Percentiles rank a stretch among this genome's conserved stretches.
phyloP scores from a whole-genome alignment of 2,113 vertebrate species.

The Melanerpes formicivorus region DNA sequence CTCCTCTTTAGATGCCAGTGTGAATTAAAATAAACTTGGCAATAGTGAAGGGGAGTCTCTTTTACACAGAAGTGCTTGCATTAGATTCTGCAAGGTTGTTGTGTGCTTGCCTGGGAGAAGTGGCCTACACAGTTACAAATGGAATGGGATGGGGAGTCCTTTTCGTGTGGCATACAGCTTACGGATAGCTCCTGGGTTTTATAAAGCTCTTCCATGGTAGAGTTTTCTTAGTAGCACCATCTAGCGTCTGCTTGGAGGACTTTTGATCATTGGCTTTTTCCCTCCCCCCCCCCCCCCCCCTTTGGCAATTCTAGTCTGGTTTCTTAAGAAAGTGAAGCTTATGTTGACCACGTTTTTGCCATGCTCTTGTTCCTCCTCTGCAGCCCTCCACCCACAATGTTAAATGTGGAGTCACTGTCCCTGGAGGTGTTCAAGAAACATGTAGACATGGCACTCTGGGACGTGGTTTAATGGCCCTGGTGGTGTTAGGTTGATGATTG shows the following conservation, averaged over 20 bases:
- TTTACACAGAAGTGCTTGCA: background rate
- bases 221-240: constrained; percentile 23
- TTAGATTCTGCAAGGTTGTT: background rate
- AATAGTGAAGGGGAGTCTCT: background rate
- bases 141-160: background rate
- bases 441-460: no score
- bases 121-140: background rate
- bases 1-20: background rate
- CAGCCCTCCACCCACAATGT: background rate
- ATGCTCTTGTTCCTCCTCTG: background rate
- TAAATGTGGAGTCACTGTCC: background rate
- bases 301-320: background rate
- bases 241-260: constrained; percentile 28
- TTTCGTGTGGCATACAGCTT: background rate
- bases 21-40: background rate
- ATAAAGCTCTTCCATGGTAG: background rate
- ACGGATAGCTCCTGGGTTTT: background rate
- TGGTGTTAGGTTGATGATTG: no score
- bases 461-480: no score
- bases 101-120: background rate
- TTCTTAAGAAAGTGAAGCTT: background rate
- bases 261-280: background rate
- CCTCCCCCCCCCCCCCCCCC: no score
- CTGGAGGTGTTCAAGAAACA: no score
- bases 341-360: background rate